Evolutionary conservation across 2,113 vertebrate genomes (phyloP), one percentile per base, ranked within the genome.

Genomic region (Donacobius atricapilla): DNA sequence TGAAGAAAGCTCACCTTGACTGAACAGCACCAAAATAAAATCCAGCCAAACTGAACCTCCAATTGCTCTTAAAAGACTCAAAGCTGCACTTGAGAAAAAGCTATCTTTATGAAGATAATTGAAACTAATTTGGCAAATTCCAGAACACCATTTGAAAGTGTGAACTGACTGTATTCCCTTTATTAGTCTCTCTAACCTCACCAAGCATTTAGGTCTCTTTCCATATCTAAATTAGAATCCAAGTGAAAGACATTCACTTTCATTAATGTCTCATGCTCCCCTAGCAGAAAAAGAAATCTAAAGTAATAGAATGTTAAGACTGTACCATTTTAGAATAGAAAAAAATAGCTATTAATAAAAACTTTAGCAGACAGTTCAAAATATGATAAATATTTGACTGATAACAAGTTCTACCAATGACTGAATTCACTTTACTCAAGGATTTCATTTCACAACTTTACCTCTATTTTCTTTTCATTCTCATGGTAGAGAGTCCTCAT

Each of bases 171-270:
- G 39, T 73, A 71, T 90, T 92, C 75, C 61, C 83, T 93, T 97
- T 96, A 97, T 94, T 97, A 97, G 88, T 83, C 93, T 87, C 83
- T 86, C 92, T 95, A 96, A 96, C 87, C 92, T 96, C 85, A 91
- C 77, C 79, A 84, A 93, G 39, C 79, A 95, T 91, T 98, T 97
- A 95, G 86, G 89, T 25, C 53, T 50, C 40, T 66, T 64, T 54
- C 73, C 40, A 56, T 45, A 66, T 27, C 25, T 56, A 66, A 63
- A 85, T 92, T 45, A 77, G 77, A 97, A 97, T 39, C 96, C 94
- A 97, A 96, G 73, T 82, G 56, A 85, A 97, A 89, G 94, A 90
- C 92, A 96, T 70, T 95, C 93, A 96, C 86, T 96, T 97, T 97
- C 95, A 96, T 96, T 97, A 97, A 93, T 60, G 91, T 56, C 90